phyloP scores from a whole-genome alignment of 2,888 invertebrate species.

The Camptogramma bilineatum region DNA sequence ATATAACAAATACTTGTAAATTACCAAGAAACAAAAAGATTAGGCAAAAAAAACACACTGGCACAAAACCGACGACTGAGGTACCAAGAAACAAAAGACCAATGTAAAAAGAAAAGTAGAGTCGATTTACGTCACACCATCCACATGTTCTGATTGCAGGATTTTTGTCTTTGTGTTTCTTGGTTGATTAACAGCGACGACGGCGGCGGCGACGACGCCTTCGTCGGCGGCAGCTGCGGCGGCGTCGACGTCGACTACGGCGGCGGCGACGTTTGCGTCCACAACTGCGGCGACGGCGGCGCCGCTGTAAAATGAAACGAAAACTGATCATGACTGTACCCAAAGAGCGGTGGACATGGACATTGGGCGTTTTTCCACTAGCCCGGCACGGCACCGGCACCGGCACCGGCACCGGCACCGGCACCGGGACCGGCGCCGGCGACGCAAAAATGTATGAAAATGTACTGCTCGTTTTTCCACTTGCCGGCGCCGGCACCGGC shows the following conservation, averaged over 20 bases:
- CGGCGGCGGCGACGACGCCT: slow-evolving; percentile 33
- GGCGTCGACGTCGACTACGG: slow-evolving; percentile 24
- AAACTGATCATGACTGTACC: neutral
- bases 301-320: slow-evolving; percentile 8
- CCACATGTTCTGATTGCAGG: neutral
- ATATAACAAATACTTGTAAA: slow-evolving; percentile 7
- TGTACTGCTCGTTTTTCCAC: too few species aligned
- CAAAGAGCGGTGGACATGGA: too few species aligned
- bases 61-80: neutral
- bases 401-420: too few species aligned
- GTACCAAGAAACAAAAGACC: neutral
- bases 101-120: neutral
- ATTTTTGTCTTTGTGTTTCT: neutral
- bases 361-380: too few species aligned
- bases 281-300: slow-evolving; percentile 23
- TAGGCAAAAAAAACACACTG: neutral
- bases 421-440: too few species aligned
- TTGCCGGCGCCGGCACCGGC: too few species aligned
- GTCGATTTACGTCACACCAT: neutral
- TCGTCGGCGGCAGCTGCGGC: slow-evolving; percentile 17
- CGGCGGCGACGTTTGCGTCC: slow-evolving; percentile 22
- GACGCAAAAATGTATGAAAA: too few species aligned
- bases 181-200: slow-evolving; percentile 38
- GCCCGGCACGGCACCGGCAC: too few species aligned
- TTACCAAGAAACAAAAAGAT: neutral